Evolutionary conservation across 1,140 invertebrate species (phyloP).

Genomic region (Saccostrea cuccullata): DNA sequence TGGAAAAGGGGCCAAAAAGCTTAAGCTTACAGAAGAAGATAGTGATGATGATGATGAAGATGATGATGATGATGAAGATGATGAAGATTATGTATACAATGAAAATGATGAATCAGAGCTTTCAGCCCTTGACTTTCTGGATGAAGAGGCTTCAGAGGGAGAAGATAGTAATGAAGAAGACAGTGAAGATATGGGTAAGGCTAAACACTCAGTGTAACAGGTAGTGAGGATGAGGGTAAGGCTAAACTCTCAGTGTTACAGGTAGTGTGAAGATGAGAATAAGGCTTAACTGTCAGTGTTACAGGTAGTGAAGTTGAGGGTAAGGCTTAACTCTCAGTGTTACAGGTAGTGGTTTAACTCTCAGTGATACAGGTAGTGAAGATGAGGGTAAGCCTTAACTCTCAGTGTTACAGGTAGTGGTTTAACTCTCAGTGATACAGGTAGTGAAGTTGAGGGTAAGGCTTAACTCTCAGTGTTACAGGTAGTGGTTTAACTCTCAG

Average conservation of each 20-base stretch:
- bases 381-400: no score
- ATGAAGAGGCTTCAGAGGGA: conserved; percentile 43
- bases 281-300: no score
- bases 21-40: conserved; percentile 35
- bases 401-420: no score
- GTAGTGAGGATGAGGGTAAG: background rate
- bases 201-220: background rate
- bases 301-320: no score
- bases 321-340: no score
- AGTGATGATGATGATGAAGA: conserved; percentile 76
- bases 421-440: background rate
- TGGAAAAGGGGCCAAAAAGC: conserved; percentile 78
- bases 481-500: no score
- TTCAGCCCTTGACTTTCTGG: conserved; percentile 51
- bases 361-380: no score
- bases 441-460: background rate
- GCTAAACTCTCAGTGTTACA: background rate
- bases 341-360: no score
- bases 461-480: background rate
- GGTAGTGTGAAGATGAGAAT: no score
- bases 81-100: conserved; percentile 59
- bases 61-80: conserved; percentile 72
- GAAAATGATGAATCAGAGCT: conserved; percentile 50
- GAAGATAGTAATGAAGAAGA: conserved; percentile 24
- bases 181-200: background rate